Base-by-base conservation (phyloP, 2,797 vertebrate species). In the Delichon dasypus region DNA sequence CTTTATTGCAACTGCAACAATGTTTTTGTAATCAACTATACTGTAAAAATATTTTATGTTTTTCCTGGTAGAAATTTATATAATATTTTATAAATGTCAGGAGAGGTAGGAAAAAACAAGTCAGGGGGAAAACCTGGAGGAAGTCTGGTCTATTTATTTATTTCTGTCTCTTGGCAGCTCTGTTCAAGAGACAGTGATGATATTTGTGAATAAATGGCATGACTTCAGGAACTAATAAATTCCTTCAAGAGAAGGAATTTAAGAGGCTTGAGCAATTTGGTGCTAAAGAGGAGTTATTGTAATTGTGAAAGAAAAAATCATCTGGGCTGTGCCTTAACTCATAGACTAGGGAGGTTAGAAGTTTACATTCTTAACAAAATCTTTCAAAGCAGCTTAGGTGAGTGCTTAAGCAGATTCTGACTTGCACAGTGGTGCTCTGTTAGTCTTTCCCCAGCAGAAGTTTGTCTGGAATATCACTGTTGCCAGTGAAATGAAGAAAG, bases 31-130 rank as follows among this genome's bases (percentile, higher is more conserved):
- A 95, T 95, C 85, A 94, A 85, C 67, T 85, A 54, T 48, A 54
- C 27, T 73, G 76, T 87, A 95, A 97, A 93, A 48, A 76, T 88
- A 62, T 75, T 93, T 96, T 78, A 90, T 78, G 78, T 21, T 92
- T 89, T 95, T 76, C 45, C 85, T 66, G 26, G 68, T 50, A 85
- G 45, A 88, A 95, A 93, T 27, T 89, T 95, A 94, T 88, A 62
- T 70, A 90, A 70, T 57, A 73, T 88, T 96, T 97, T 85, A 88
- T 90, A 96, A 91, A 92, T 74, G 53, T 82, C 80, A 94, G 86
- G 72, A 82, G 88, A 88, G 26, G 38, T 42, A 48, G 26, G 11
- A 3, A 15, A 21, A n/a, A 67, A 25, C 17, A 27, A 16, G 2
- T 2, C 3, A 9, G 13, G 2, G 17, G 10, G 8, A 5, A 36